A percentile compares a stretch with the other conserved stretches of the same genome.
These are phyloP conservation scores for Prunella himalayana DNA, from an alignment of 2,113 vertebrate genomes.

Conservation along the genomic window DNA sequence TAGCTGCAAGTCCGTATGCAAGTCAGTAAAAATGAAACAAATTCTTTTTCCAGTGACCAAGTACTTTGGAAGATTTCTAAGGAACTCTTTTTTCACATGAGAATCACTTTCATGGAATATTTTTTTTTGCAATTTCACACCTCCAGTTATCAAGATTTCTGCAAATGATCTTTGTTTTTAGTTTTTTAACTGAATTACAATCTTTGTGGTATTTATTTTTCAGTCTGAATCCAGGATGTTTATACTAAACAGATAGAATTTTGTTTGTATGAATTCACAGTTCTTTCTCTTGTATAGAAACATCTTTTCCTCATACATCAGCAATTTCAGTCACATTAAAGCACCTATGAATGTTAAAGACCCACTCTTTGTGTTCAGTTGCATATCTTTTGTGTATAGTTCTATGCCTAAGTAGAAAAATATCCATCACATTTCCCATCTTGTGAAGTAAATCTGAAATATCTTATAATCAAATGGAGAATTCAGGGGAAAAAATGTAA, in stretches of 20 bases:
- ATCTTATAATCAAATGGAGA: background rate
- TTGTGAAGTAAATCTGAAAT: background rate
- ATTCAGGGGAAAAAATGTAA: background rate
- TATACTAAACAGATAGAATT: background rate
- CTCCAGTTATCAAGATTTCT: background rate
- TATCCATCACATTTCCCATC: background rate
- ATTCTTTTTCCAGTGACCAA: background rate
- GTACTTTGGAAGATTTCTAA: background rate
- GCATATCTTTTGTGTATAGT: background rate
- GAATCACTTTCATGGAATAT: background rate
- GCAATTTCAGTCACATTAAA: background rate
- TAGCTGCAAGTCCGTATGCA: background rate
- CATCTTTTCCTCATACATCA: background rate
- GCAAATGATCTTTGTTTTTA: background rate
- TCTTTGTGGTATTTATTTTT: background rate
- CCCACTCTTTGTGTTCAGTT: background rate
- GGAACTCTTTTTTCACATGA: background rate
- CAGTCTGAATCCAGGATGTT: background rate
- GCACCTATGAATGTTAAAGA: background rate
- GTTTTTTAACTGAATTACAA: background rate
- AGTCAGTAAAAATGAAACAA: constrained; percentile 2
- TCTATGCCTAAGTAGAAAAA: background rate
- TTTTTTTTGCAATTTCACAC: background rate
- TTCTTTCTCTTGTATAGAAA: background rate
- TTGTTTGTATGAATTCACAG: background rate